Evolutionary conservation across 1,140 invertebrate genomes (phyloP).

Genomic region (Nymphalis io): DNA sequence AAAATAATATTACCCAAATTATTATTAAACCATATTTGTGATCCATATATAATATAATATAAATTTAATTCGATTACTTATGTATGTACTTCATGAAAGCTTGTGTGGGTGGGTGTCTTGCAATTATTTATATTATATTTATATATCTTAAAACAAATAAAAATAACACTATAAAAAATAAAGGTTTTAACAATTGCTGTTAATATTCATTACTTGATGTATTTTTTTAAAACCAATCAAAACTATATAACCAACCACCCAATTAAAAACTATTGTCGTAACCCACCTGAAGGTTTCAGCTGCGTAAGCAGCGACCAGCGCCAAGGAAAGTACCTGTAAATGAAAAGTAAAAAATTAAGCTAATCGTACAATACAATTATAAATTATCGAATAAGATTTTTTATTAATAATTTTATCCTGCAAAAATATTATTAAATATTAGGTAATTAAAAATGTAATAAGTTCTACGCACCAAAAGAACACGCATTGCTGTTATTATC

Average conservation of each 20-base stretch:
- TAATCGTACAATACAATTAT: not conserved
- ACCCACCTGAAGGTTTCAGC: not conserved
- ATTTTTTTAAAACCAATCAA: no score
- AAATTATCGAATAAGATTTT: not conserved
- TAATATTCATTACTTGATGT: no score
- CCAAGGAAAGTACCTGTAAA: slow-evolving; percentile 12
- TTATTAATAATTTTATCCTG: not conserved
- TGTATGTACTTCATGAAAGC: no score
- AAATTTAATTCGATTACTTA: no score
- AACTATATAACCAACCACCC: no score
- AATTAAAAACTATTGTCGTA: not conserved
- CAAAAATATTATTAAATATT: not conserved
- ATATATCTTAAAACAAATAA: no score
- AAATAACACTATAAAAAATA: no score
- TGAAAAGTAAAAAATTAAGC: not conserved
- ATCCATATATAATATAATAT: no score
- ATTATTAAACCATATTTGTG: not conserved
- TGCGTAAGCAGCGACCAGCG: slow-evolving; percentile 15
- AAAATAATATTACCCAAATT: slow-evolving; percentile 8
- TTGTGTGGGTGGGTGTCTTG: no score
- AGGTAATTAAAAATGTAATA: not conserved
- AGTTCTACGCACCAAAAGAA: slow-evolving; percentile 55
- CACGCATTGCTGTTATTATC: slow-evolving; percentile 64
- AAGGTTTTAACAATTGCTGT: no score
- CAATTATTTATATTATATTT: no score